Conservation (phyloP, 2,113 vertebrate species). For the Dromaius novaehollandiae region DNA sequence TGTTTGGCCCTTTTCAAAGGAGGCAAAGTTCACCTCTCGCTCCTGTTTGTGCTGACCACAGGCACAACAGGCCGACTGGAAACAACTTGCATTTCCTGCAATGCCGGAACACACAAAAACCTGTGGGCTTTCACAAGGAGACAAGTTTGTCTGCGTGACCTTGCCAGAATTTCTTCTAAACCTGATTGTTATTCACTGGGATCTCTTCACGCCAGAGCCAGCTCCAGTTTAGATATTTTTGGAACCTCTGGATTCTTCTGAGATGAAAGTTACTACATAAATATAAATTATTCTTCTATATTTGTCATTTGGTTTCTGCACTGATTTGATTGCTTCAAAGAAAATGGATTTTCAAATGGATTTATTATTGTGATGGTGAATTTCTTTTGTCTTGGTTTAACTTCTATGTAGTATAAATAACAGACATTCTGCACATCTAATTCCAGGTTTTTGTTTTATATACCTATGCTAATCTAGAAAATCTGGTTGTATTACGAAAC, state of each 20-base stretch:
- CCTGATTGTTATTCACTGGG: neutral
- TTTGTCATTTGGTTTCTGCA: neutral
- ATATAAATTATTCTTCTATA: neutral
- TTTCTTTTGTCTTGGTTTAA: constrained; percentile 53
- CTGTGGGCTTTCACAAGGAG: neutral
- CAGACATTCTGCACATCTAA: constrained; percentile 40
- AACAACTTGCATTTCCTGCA: neutral
- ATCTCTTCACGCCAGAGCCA: neutral
- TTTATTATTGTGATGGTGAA: constrained; percentile 45
- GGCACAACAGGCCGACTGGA: neutral
- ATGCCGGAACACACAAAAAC: neutral
- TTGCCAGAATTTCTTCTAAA: neutral
- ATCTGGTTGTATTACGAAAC: constrained; percentile 50
- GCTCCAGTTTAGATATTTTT: neutral
- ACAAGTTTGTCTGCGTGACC: neutral
- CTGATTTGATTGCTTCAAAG: constrained; percentile 2
- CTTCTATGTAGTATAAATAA: constrained; percentile 12
- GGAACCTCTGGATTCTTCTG: neutral
- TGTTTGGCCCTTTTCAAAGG: neutral
- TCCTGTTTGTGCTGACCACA: neutral
- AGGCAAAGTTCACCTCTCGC: constrained; percentile 47
- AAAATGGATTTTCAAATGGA: constrained; percentile 47
- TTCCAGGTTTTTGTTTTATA: constrained; percentile 46
- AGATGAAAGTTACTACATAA: neutral
- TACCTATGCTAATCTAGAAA: constrained; percentile 58